phyloP scores from a whole-genome alignment of 2,888 invertebrate species.

The Dryobotodes eremita region DNA sequence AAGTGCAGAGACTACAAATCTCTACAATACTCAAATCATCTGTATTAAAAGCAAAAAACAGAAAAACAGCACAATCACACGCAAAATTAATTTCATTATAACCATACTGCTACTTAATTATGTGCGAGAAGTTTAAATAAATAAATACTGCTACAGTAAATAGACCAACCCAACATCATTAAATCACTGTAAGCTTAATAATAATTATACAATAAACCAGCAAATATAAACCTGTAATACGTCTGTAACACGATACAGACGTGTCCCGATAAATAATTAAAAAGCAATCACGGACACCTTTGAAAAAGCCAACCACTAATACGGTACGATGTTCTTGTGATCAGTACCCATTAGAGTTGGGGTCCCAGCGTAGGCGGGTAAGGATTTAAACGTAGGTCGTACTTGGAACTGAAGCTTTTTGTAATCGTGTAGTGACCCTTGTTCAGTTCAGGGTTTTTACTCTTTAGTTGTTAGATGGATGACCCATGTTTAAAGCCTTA shows the following conservation, averaged over 20 bases:
- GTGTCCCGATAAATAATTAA: conserved; percentile 81
- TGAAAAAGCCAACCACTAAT: conserved; percentile 86
- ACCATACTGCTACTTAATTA: background rate
- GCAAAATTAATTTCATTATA: background rate
- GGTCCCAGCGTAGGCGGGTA: conserved; percentile 68
- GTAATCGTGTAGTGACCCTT: conserved; percentile 28
- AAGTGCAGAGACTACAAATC: too few species aligned
- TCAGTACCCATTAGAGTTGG: conserved; percentile 77
- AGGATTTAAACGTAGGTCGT: background rate
- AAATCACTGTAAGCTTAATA: conserved; percentile 24
- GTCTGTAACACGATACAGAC: conserved; percentile 21
- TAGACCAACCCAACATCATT: background rate
- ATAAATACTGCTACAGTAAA: background rate
- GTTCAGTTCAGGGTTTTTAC: background rate
- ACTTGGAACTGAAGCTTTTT: background rate
- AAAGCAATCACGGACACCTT: conserved; percentile 86
- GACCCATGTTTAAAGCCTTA: conserved; percentile 13
- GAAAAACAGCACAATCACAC: background rate
- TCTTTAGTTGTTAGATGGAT: conserved; percentile 15
- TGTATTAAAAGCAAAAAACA: background rate
- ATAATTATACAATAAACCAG: conserved; percentile 20
- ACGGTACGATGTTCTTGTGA: conserved; percentile 81
- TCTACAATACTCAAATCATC: background rate
- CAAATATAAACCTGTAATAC: conserved; percentile 38
- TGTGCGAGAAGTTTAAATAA: too few species aligned